Percentiles rank a stretch among this genome's conserved stretches.
phyloP scores from a whole-genome alignment of 2,113 vertebrate genomes.

The Camelus dromedarius region DNA sequence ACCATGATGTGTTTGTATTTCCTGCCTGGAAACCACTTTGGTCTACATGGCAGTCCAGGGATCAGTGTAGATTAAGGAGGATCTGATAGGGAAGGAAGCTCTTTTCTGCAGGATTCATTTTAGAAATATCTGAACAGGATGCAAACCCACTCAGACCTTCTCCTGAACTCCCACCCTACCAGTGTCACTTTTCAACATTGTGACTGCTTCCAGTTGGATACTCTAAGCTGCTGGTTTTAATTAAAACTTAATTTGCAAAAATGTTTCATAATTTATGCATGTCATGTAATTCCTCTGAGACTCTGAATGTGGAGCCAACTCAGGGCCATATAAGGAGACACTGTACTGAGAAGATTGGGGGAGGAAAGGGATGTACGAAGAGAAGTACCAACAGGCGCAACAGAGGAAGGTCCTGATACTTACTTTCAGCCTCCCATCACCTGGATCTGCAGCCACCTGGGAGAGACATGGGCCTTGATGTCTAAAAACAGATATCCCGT shows the following conservation, averaged over 20 bases:
- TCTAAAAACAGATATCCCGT: neutral
- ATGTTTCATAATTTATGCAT: slow-evolving; percentile 83
- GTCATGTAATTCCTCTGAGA: slow-evolving; percentile 79
- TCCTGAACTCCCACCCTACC: slow-evolving; percentile 79
- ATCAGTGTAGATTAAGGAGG: neutral
- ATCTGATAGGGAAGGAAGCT: slow-evolving; percentile 11
- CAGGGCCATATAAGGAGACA: slow-evolving; percentile 68
- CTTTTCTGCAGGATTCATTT: slow-evolving; percentile 44
- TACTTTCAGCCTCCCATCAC: slow-evolving; percentile 29
- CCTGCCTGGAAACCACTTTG: neutral
- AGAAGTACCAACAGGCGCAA: slow-evolving; percentile 10
- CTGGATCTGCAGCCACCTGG: neutral
- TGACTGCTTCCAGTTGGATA: slow-evolving; percentile 79
- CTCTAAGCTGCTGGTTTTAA: slow-evolving; percentile 79
- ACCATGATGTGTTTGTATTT: neutral
- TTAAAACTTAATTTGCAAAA: slow-evolving; percentile 84
- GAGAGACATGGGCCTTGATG: neutral
- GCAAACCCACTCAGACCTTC: slow-evolving; percentile 75
- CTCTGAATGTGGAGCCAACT: slow-evolving; percentile 69
- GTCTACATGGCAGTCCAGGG: neutral
- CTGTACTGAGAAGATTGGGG: neutral
- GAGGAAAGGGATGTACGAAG: slow-evolving; percentile 47
- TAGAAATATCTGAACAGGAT: slow-evolving; percentile 69
- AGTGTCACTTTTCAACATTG: slow-evolving; percentile 79
- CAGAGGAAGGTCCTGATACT: slow-evolving; percentile 22